Evolutionary conservation across 2,888 invertebrate genomes (phyloP), one percentile per base, ranked within the genome.

Genomic region (Lydus trimaculatus): DNA sequence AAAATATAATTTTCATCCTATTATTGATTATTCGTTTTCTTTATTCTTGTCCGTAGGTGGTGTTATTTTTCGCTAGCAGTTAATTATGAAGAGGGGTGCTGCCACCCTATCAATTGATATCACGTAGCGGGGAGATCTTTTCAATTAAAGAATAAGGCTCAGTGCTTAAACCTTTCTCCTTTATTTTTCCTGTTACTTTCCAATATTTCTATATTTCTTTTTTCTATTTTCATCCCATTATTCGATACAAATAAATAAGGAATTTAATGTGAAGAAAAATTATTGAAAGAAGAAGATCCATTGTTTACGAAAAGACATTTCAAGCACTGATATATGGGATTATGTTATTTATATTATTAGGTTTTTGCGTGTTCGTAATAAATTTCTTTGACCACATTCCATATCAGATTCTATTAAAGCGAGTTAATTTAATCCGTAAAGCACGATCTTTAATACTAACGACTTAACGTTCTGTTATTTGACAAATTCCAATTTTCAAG

Each of bases 341-440:
- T 66, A 73, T 72, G 74, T 75, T 74, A 77, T 72, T 77, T 77
- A 77, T 77, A 75, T 75, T 74, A 77, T 77, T 76, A 75, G 72
- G 73, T 71, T 76, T 72, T 79, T 75, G 79, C 79, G 79, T 79
- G 79, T 71, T 69, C 66, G 72, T 68, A 67, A 71, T 73, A 75
- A 75, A 77, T 78, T 79, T 76, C 77, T 76, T 79, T 76, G 78
- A 73, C 72, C 74, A 70, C 74, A 72, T 75, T 76, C 75, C 73
- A 77, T 77, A 79, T 79, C 79, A 77, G 78, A 79, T 78, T 78
- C 74, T 78, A 78, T 79, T 79, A 79, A 79, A 77, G 77, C 73
- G 71, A 76, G 74, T 77, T 78, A 78, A 79, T 78, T 75, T 70
- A 61, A 72, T 68, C 64, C 66, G 66, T 60, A 69, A 43, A 69